Base-by-base conservation (phyloP, 2,888 invertebrate species). In the Perizoma flavofasciatum region DNA sequence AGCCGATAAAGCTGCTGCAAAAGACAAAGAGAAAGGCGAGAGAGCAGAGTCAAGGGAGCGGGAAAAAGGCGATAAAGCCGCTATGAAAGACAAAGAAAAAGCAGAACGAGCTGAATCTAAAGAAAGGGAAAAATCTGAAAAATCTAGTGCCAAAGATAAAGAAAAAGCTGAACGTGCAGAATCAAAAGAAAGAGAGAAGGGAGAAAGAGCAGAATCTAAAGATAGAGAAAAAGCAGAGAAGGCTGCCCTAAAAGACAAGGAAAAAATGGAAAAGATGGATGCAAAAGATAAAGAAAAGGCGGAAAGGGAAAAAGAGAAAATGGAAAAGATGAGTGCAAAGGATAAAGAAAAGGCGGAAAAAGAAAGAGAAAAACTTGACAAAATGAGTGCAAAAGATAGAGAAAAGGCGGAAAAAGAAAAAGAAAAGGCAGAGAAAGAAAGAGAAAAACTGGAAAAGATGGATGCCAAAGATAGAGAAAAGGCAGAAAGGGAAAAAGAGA, bases 41-140 rank as follows among this genome's bases (percentile, higher is more conserved):
- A 53, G 51, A 43, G 55, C 46, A n/a, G 61, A 54, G 6, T 32
- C 49, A 0, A 66, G 68, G 46, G 64, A 66, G 4, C 48, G n/a
- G 9, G 49, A 34, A n/a, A 32, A n/a, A 6, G 33, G 32, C 22
- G 49, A 49, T 32, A 52, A 51, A 45, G 55, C 49, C 4, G 49
- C 7, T 43, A 10, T 43, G 0, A 66, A 68, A 49, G 65, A 66
- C n/a, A 61, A 37, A 5, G 66, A 67, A n/a, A 70, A 60, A 47
- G 59, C 48, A 33, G 65, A 65, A 6, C 65, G 40, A 39, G 61
- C 22, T 6, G 48, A 4, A 48, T 33, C 50, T 9, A 53, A 53
- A 46, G 53, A 54, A 33, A 4, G 48, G 9, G 47, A 52, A 33
- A 50, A 46, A 9, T 37, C 37, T 0, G 49, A 49, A 7, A 55